Evolutionary conservation across 2,113 vertebrate genomes (phyloP).

Genomic region (Mustela nigripes): DNA sequence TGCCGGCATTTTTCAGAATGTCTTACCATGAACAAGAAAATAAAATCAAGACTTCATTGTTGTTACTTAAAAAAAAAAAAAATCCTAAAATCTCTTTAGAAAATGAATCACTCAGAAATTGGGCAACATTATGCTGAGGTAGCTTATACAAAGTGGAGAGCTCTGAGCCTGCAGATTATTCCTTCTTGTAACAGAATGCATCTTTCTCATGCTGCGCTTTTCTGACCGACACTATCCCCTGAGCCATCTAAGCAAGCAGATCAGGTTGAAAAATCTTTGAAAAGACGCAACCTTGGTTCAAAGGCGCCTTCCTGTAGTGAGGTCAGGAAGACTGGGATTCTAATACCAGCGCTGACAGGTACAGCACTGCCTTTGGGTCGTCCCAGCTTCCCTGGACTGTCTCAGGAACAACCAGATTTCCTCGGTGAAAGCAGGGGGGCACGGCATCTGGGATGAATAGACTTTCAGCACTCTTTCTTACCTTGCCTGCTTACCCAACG

Average conservation of each 20-base stretch:
- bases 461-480: neutral
- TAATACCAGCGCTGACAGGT: fast-evolving
- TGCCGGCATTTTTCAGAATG: constrained; percentile 31
- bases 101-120: neutral
- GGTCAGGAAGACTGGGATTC: neutral
- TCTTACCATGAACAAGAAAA: constrained; percentile 3
- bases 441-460: neutral
- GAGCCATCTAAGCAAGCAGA: neutral
- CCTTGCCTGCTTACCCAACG: neutral
- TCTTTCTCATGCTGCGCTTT: neutral
- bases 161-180: neutral
- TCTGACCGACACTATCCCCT: neutral
- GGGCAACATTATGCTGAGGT: neutral
- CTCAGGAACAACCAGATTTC: neutral
- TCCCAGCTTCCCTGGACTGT: neutral
- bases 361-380: too few species aligned
- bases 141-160: neutral
- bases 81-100: neutral
- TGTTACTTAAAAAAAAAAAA: neutral
- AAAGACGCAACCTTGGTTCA: neutral
- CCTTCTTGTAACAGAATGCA: neutral
- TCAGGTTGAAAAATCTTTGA: neutral
- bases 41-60: neutral
- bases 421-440: neutral
- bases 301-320: neutral